Conservation (phyloP, 2,888 invertebrate genomes). For the Dilophus febrilis region DNA sequence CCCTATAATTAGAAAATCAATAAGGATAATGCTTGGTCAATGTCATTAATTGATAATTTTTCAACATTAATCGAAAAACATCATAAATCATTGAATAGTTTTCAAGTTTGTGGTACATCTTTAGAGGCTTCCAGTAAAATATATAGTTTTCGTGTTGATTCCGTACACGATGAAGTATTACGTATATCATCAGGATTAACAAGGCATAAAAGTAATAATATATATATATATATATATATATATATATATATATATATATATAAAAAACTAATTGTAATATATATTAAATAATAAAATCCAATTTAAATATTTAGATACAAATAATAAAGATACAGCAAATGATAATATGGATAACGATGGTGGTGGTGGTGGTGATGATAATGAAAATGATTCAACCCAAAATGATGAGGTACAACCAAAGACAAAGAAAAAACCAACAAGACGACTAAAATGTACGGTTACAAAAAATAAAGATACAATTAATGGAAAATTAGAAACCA, state of each 20-base stretch:
- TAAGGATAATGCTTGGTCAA: conserved; percentile 73
- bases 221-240: too few species aligned
- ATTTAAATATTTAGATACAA: too few species aligned
- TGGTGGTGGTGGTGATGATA: not conserved
- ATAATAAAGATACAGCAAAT: too few species aligned
- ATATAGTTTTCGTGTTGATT: conserved; percentile 74
- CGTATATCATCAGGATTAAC: conserved; percentile 51
- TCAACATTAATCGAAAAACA: conserved; percentile 54
- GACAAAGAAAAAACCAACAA: conserved; percentile 11
- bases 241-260: too few species aligned
- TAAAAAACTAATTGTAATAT: too few species aligned
- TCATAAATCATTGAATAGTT: conserved; percentile 49
- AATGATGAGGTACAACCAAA: conserved; percentile 18
- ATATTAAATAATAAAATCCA: too few species aligned
- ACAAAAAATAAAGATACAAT: conserved; percentile 28
- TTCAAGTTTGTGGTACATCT: conserved; percentile 69
- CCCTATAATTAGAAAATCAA: conserved; percentile 53
- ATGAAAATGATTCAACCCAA: conserved; percentile 7
- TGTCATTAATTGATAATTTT: conserved; percentile 76
- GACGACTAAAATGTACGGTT: conserved; percentile 21
- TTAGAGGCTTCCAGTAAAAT: conserved; percentile 77
- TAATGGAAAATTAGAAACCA: conserved; percentile 26
- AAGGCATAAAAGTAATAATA: conserved; percentile 18
- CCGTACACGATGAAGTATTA: conserved; percentile 60
- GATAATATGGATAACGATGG: not conserved